These are phyloP conservation scores for Hirudo medicinalis DNA, from an alignment of 1,140 invertebrate species.

Conservation along the genomic window DNA sequence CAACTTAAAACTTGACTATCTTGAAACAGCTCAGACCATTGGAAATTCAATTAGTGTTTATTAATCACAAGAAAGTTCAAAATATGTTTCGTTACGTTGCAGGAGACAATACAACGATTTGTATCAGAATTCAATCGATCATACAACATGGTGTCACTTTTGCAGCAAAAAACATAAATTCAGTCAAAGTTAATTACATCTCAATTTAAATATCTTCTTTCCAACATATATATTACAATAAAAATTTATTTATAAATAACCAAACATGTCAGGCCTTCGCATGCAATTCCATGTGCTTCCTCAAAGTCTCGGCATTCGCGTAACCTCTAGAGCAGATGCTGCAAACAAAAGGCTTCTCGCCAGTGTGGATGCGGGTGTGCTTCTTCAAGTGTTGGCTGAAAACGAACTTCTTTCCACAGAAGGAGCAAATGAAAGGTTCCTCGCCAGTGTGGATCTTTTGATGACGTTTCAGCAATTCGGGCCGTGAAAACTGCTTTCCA, in stretches of 20 bases:
- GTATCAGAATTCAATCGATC: no score
- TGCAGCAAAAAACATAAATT: no score
- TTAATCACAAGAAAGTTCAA: no score
- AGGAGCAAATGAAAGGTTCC: slow-evolving; percentile 29
- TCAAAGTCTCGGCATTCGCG: slow-evolving; percentile 1
- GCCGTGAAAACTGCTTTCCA: slow-evolving; percentile 33
- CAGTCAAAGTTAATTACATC: no score
- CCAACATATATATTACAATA: no score
- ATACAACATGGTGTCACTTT: no score
- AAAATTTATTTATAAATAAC: neutral
- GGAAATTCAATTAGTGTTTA: no score
- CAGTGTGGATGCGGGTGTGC: slow-evolving; percentile 27
- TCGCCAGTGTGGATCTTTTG: slow-evolving; percentile 25
- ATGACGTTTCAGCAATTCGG: neutral
- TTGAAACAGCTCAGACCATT: no score
- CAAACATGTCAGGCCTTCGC: neutral
- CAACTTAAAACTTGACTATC: no score
- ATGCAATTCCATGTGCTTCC: slow-evolving; percentile 11
- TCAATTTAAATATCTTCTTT: no score
- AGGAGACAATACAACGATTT: no score
- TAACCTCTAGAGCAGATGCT: slow-evolving; percentile 17
- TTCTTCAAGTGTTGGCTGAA: slow-evolving; percentile 15
- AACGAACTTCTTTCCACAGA: slow-evolving; percentile 46
- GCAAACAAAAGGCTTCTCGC: slow-evolving; percentile 24
- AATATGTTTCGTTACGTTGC: no score